A percentile compares a stretch with the other conserved stretches of the same genome.
Evolutionary conservation across 37 sponge, comb jelly and placozoan genomes (phyloP).

Genomic region (Aplysina aerophoba): DNA sequence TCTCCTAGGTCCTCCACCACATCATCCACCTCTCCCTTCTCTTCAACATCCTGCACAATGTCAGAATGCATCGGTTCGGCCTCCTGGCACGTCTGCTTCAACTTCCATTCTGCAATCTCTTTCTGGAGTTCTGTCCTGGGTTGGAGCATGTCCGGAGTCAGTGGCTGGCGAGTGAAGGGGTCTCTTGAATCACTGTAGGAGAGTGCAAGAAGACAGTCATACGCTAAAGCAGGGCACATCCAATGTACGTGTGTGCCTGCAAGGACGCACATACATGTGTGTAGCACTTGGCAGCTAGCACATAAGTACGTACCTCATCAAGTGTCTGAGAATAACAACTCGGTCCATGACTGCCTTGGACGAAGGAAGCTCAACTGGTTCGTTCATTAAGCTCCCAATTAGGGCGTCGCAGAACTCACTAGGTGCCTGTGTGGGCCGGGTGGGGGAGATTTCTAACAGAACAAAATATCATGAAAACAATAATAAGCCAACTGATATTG

Average conservation of each 20-base stretch:
- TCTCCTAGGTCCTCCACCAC: neutral
- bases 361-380: slow-evolving; percentile 90
- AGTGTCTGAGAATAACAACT: slow-evolving; percentile 80
- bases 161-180: slow-evolving; percentile 91
- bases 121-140: slow-evolving; percentile 70
- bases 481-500: neutral
- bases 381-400: slow-evolving; percentile 87
- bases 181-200: slow-evolving; percentile 68
- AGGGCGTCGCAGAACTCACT: slow-evolving; percentile 94
- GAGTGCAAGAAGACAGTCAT: too few species aligned
- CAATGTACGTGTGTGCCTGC: neutral
- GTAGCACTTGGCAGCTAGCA: neutral
- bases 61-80: neutral
- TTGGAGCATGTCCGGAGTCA: slow-evolving; percentile 86
- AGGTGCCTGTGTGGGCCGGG: slow-evolving; percentile 55
- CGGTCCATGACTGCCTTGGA: slow-evolving; percentile 85
- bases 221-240: too few species aligned
- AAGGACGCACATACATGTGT: neutral
- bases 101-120: slow-evolving; percentile 86
- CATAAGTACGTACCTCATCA: slow-evolving; percentile 71
- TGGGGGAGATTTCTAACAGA: neutral
- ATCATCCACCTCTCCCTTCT: neutral
- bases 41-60: neutral
- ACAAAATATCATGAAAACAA: neutral
- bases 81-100: slow-evolving; percentile 14